Percentiles rank a stretch among this genome's conserved stretches.
These are phyloP conservation scores for Aphodius granarius DNA, from an alignment of 2,888 invertebrate genomes.

Conservation along the genomic window DNA sequence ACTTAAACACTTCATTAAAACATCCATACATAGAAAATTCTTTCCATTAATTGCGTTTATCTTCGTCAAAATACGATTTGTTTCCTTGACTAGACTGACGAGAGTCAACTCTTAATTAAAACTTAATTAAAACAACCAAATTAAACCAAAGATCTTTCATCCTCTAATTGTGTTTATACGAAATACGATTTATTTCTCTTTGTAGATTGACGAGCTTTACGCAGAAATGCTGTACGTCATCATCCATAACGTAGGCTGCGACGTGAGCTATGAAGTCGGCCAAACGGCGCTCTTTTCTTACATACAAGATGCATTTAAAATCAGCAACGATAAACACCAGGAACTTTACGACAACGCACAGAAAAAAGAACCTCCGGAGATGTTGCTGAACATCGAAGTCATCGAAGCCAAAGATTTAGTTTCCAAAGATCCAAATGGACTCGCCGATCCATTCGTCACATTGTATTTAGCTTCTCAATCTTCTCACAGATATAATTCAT, in stretches of 20 bases:
- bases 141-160: neutral
- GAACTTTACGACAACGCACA: conserved; percentile 71
- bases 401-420: conserved; percentile 83
- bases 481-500: conserved; percentile 82
- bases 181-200: conserved; percentile 13
- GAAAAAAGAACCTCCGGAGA: conserved; percentile 80
- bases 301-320: conserved; percentile 79
- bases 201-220: conserved; percentile 85
- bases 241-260: conserved; percentile 81
- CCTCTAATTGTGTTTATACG: neutral
- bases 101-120: neutral
- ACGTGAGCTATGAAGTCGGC: conserved; percentile 70
- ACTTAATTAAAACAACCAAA: neutral
- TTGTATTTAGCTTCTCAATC: conserved; percentile 79
- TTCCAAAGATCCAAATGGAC: conserved; percentile 87
- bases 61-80: neutral
- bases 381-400: conserved; percentile 82
- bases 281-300: conserved; percentile 72
- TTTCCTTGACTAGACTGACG: no score
- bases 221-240: conserved; percentile 82
- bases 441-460: conserved; percentile 97
- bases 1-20: no score
- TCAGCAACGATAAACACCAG: conserved; percentile 74
- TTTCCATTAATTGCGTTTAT: neutral
- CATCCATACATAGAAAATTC: no score